Percentiles rank a stretch among this genome's conserved stretches.
phyloP scores from a whole-genome alignment of 2,797 vertebrate genomes.

The Sebastiscus albofasciatus region DNA sequence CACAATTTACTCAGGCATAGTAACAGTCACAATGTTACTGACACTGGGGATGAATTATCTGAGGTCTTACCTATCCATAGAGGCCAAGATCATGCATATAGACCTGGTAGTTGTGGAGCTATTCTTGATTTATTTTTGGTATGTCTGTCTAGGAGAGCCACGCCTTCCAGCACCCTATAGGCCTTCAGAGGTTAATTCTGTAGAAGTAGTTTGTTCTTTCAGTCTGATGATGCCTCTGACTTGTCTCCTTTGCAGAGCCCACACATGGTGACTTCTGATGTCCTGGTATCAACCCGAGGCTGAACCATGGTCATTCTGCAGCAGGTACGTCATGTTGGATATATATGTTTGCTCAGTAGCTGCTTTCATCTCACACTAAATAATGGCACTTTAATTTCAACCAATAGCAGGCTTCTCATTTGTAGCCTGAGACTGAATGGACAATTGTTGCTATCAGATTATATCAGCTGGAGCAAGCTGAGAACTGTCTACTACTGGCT shows the following conservation, averaged over 20 bases:
- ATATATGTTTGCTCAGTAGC: not conserved
- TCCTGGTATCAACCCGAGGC: conserved; percentile 58
- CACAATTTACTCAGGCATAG: too few species aligned
- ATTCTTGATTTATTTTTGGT: too few species aligned
- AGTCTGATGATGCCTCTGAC: not conserved
- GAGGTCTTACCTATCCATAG: too few species aligned
- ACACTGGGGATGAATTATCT: too few species aligned
- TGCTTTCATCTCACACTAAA: not conserved
- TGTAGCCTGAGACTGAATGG: not conserved
- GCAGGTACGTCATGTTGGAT: conserved; percentile 64
- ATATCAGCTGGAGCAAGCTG: not conserved
- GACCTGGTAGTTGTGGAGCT: too few species aligned
- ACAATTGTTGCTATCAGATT: not conserved
- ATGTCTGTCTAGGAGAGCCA: too few species aligned
- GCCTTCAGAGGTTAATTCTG: too few species aligned
- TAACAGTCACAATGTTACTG: too few species aligned
- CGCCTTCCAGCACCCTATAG: too few species aligned
- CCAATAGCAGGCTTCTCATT: not conserved
- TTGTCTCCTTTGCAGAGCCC: conserved; percentile 46
- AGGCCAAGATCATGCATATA: too few species aligned
- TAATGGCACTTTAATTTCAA: too few species aligned
- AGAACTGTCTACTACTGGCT: not conserved
- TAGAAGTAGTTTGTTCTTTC: not conserved
- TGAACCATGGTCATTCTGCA: conserved; percentile 85
- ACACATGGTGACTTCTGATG: conserved; percentile 71